Evolutionary conservation across 2,888 invertebrate species (phyloP).

Genomic region (Trissoscelio sp.): DNA sequence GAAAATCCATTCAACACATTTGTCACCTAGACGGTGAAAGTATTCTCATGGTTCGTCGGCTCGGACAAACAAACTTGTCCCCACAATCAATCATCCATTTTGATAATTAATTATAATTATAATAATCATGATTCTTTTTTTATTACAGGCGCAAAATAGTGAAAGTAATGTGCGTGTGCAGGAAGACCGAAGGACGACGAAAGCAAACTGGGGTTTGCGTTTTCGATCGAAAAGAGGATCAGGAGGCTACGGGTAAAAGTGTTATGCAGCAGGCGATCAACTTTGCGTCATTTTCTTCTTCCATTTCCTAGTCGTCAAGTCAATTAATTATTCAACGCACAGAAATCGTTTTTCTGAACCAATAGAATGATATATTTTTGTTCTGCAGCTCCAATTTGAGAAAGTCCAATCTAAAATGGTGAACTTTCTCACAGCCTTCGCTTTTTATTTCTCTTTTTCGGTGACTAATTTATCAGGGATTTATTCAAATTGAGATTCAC

Average conservation of each 20-base stretch:
- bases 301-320: not conserved
- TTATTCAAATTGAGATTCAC: conserved; percentile 55
- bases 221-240: conserved; percentile 40
- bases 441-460: not conserved
- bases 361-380: no score
- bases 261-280: conserved; percentile 26
- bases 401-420: conserved; percentile 21
- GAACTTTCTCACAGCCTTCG: not conserved
- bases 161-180: conserved; percentile 38
- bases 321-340: not conserved
- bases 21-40: conserved; percentile 23
- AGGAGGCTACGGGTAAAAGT: conserved; percentile 46
- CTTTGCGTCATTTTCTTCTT: conserved; percentile 13
- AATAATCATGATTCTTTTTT: not conserved
- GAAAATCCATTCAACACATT: conserved; percentile 8
- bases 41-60: conserved; percentile 10
- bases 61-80: conserved; percentile 2
- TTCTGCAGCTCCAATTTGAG: no score
- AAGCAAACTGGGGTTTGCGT: conserved; percentile 38
- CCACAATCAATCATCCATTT: not conserved
- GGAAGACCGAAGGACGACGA: conserved; percentile 45
- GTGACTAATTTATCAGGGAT: conserved; percentile 10
- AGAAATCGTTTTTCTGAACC: no score
- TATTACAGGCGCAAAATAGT: conserved; percentile 15
- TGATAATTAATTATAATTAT: not conserved